Conservation (phyloP, 2,888 invertebrate species). For the Pherbina coryleti region DNA sequence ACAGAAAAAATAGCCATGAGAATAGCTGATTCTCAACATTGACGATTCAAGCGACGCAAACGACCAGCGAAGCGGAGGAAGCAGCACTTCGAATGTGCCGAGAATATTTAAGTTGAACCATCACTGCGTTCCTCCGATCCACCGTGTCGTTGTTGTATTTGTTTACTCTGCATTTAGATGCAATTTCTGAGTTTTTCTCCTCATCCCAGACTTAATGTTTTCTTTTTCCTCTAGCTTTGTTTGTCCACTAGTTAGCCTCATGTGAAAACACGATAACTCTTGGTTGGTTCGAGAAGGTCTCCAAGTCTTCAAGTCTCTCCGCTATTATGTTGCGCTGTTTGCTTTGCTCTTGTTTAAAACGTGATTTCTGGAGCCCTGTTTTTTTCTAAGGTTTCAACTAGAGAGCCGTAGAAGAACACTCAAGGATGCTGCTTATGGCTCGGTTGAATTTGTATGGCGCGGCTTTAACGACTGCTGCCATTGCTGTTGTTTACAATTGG, state of each 20-base stretch:
- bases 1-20: not conserved
- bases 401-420: not conserved
- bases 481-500: constrained; percentile 27
- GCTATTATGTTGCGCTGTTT: constrained; percentile 1
- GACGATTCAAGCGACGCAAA: not conserved
- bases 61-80: not conserved
- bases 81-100: constrained; percentile 10
- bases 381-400: not conserved
- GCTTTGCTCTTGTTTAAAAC: not conserved
- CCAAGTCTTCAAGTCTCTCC: not conserved
- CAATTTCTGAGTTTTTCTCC: not conserved
- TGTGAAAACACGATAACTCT: constrained; percentile 29
- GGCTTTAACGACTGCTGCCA: constrained; percentile 1
- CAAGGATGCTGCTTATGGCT: not conserved
- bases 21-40: not conserved
- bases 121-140: not conserved
- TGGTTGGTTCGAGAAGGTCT: constrained; percentile 18
- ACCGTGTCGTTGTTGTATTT: not conserved
- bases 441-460: not conserved
- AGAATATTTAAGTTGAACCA: constrained; percentile 9
- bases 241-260: constrained; percentile 26
- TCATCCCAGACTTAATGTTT: not conserved
- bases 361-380: constrained; percentile 21
- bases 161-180: constrained; percentile 28
- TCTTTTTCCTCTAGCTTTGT: not conserved